A percentile compares a stretch with the other conserved stretches of the same genome.
Evolutionary conservation across 2,113 vertebrate genomes (phyloP).

Genomic region (Bolborhynchus lineola): DNA sequence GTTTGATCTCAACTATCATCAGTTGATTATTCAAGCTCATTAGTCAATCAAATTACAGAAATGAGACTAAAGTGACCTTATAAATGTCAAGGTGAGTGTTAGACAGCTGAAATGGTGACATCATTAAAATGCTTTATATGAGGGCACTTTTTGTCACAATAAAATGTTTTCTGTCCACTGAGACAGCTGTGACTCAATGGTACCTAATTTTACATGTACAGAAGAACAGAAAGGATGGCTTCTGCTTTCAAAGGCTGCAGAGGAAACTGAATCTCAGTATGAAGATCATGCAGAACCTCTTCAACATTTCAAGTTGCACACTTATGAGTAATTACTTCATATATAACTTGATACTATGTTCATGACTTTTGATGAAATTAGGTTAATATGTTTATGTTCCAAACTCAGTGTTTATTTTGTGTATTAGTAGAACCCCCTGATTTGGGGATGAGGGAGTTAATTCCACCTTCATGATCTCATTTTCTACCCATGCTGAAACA

Average conservation of each 20-base stretch:
- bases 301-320: not conserved
- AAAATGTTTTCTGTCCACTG: constrained; percentile 1
- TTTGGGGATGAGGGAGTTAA: constrained; percentile 26
- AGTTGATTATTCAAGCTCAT: constrained; percentile 19
- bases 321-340: not conserved
- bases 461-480: constrained; percentile 9
- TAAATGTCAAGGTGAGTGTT: constrained; percentile 37
- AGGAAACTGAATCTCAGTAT: not conserved
- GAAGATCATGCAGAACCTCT: not conserved
- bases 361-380: not conserved
- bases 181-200: not conserved
- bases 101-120: not conserved
- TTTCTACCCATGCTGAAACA: not conserved
- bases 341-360: not conserved
- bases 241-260: not conserved
- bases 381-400: not conserved
- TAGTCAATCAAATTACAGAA: constrained; percentile 14
- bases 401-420: not conserved
- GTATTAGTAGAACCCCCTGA: not conserved
- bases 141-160: not conserved
- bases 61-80: constrained; percentile 34
- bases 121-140: not conserved
- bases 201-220: not conserved
- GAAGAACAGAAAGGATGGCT: not conserved
- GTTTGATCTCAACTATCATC: not conserved